Evolutionary conservation across 1,140 invertebrate genomes (phyloP).

Genomic region (Cotesia chilonis): DNA sequence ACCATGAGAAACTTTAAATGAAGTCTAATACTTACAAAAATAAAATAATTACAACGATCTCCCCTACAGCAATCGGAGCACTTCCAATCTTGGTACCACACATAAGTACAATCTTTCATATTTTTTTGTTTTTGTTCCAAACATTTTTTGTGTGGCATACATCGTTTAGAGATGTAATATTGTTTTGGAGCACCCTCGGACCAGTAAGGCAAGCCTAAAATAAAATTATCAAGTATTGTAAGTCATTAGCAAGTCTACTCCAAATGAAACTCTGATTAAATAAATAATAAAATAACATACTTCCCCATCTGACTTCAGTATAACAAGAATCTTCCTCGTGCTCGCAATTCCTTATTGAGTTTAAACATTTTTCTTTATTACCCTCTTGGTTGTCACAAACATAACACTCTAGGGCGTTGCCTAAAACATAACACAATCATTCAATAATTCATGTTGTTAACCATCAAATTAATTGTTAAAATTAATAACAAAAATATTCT

Average conservation of each 20-base stretch:
- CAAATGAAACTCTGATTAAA: constrained; percentile 6
- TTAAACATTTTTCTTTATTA: constrained; percentile 92
- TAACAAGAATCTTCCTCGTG: constrained; percentile 87
- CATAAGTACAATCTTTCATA: constrained; percentile 86
- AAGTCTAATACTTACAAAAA: constrained; percentile 81
- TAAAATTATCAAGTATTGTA: constrained; percentile 21
- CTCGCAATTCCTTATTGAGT: constrained; percentile 90
- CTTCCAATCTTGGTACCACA: constrained; percentile 98
- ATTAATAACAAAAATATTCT: not conserved
- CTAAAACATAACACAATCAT: constrained; percentile 57
- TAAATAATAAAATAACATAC: constrained; percentile 57
- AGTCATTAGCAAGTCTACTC: too few relatives aligned
- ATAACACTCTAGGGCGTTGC: constrained; percentile 87
- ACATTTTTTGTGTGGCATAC: constrained; percentile 84
- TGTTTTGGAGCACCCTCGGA: constrained; percentile 91
- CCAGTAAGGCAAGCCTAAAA: constrained; percentile 90
- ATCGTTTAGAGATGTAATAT: constrained; percentile 92
- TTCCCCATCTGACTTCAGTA: constrained; percentile 89
- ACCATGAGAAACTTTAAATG: constrained; percentile 14
- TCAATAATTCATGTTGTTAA: not conserved
- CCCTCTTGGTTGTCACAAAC: constrained; percentile 92
- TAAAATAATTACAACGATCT: constrained; percentile 96
- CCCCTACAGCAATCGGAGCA: constrained; percentile 97
- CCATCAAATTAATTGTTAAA: not conserved
- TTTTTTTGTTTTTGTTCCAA: constrained; percentile 72